Percentiles rank a stretch among this genome's conserved stretches.
These are phyloP conservation scores for Cephonodes hylas DNA, from an alignment of 2,888 invertebrate genomes.

Conservation along the genomic window DNA sequence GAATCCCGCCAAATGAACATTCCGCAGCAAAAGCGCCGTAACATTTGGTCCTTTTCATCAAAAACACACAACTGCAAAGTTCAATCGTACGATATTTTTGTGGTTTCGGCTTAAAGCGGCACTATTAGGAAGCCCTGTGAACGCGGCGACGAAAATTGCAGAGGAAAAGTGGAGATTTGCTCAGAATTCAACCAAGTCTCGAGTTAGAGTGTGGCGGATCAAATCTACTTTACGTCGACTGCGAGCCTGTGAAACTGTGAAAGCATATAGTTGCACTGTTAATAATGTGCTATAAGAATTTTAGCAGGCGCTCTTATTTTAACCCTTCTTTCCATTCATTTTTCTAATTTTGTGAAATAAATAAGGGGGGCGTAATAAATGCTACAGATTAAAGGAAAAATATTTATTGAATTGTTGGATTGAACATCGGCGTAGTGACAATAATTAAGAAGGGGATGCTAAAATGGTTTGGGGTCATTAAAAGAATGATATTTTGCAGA, in stretches of 20 bases:
- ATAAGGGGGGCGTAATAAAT: too few relatives aligned
- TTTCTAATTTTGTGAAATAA: too few relatives aligned
- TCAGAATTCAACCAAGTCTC: conserved; percentile 1
- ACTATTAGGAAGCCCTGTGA: conserved; percentile 13
- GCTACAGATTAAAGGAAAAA: too few relatives aligned
- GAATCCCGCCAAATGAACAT: background rate
- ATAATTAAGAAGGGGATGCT: too few relatives aligned
- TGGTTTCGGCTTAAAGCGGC: conserved; percentile 12
- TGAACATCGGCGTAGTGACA: too few relatives aligned
- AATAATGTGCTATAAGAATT: background rate
- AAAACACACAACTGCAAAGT: background rate
- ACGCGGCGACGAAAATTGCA: conserved; percentile 11
- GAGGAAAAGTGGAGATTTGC: conserved; percentile 13
- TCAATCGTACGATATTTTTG: conserved; percentile 9
- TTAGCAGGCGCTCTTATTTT: background rate
- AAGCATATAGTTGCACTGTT: background rate
- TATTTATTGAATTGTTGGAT: too few relatives aligned
- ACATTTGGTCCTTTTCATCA: conserved; percentile 5
- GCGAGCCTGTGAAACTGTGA: background rate
- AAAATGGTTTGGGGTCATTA: too few relatives aligned
- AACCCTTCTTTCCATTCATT: too few relatives aligned
- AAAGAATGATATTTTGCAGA: too few relatives aligned
- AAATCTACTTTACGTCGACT: background rate
- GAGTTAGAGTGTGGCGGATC: background rate
- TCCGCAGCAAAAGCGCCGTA: background rate